Percentiles rank a stretch among this genome's conserved stretches.
These are phyloP conservation scores for Chiloscyllium punctatum DNA, from an alignment of 2,797 vertebrate genomes.

Conservation along the genomic window DNA sequence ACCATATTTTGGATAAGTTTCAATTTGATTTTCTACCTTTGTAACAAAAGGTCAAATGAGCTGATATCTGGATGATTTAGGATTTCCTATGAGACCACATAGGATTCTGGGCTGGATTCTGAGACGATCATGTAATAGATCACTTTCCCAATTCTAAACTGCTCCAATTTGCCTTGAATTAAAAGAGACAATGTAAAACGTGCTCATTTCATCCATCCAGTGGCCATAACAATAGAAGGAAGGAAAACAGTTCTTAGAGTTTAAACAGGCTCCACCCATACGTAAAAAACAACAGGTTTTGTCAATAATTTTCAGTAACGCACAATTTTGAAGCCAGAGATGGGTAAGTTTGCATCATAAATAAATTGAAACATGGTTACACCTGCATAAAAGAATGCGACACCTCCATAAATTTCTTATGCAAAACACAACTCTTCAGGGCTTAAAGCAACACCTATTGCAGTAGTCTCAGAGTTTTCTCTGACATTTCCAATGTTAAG, in stretches of 20 bases:
- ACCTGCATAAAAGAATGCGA: not conserved
- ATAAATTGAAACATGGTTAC: not conserved
- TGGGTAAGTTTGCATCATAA: not conserved
- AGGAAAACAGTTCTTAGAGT: not conserved
- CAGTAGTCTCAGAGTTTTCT: not conserved
- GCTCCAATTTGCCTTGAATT: not conserved
- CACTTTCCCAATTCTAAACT: too few species aligned
- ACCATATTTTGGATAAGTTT: too few species aligned
- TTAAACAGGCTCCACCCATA: not conserved
- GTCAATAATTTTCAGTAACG: not conserved
- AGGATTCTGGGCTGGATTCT: too few species aligned
- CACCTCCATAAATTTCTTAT: not conserved
- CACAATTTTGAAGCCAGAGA: not conserved
- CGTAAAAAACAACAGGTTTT: not conserved
- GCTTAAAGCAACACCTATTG: not conserved
- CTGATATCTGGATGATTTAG: too few species aligned
- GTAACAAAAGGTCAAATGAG: too few species aligned
- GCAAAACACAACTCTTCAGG: not conserved
- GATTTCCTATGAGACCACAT: too few species aligned
- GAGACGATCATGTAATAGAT: too few species aligned
- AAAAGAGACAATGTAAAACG: not conserved
- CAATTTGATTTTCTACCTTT: too few species aligned
- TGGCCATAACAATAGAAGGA: not conserved
- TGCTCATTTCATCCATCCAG: not conserved
- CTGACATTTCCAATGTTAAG: not conserved